Evolutionary conservation across 2,113 vertebrate genomes (phyloP), one percentile per base, ranked within the genome.

Genomic region (Lethenteron reissneri): DNA sequence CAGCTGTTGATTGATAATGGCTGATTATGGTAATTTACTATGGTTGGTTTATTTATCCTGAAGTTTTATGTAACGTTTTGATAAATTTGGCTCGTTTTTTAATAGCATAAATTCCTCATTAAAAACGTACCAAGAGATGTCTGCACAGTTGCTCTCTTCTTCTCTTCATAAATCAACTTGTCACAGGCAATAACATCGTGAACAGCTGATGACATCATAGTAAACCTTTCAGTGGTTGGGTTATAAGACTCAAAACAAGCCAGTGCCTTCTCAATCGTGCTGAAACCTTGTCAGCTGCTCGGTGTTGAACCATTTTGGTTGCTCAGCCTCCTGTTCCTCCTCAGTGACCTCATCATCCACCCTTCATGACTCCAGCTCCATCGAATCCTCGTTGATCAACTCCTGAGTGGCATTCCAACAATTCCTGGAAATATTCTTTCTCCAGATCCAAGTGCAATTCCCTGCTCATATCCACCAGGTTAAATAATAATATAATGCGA

Each of bases 91-190:
- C 25, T 25, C 25, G 25, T 25, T 25, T 25, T 25, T 25, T 25
- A 25, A 25, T 25, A 25, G 25, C 25, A 25, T 25, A 25, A 25
- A 25, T 25, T 25, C 25, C 25, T 25, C 25, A 25, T 25, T 25
- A 68, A 68, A 68, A 68, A 68, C 15, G 9, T 68, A 21, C 15
- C 62, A 15, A 68, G 62, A 10, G 62, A 68, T n/a, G 6, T 15
- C 21, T 68, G 62, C 15, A 68, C 62, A 68, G 62, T 21, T 68
- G 15, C 25, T 25, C 25, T 68, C 62, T 68, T 68, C 62, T 68
- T 68, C 62, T 68, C 62, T 8, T 68, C 62, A 68, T 68, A 68
- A 68, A 68, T 68, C 62, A n/a, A 21, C 21, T 68, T 68, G 62
- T 68, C 15, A 68, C 62, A 68, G 62, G 15, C 21, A 21, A 68